These are phyloP conservation scores for Gobionotothen gibberifrons DNA, from an alignment of 2,797 vertebrate species.

Conservation along the genomic window DNA sequence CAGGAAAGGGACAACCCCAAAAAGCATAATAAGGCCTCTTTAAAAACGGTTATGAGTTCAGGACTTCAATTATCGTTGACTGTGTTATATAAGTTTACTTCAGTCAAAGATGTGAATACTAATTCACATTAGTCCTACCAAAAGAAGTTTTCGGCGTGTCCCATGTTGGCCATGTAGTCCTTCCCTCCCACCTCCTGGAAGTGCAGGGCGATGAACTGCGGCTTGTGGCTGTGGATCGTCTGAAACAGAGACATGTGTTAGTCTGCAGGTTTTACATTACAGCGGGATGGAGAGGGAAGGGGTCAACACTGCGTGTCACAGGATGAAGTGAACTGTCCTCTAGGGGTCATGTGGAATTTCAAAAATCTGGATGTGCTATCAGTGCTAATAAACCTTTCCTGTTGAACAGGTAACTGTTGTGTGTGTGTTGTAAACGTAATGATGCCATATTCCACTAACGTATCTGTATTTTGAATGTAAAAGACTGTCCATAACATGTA, in stretches of 20 bases:
- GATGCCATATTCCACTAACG: neutral
- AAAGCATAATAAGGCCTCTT: too few species aligned
- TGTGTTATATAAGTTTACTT: too few species aligned
- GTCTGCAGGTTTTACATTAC: constrained; percentile 20
- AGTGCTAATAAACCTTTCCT: neutral
- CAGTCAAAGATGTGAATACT: too few species aligned
- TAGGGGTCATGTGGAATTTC: neutral
- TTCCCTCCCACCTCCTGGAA: constrained; percentile 90
- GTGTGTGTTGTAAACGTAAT: neutral
- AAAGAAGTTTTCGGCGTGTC: constrained; percentile 82
- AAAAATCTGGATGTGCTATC: neutral
- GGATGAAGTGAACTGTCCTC: constrained; percentile 18
- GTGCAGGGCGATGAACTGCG: constrained; percentile 86
- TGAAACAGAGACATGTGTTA: constrained; percentile 52
- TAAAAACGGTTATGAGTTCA: too few species aligned
- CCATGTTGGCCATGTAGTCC: constrained; percentile 86
- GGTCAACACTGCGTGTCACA: constrained; percentile 13
- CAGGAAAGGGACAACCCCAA: too few species aligned
- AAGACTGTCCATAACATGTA: neutral
- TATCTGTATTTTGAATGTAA: too few species aligned
- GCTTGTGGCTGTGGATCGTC: constrained; percentile 80
- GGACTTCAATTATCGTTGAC: too few species aligned
- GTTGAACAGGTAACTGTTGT: constrained; percentile 8
- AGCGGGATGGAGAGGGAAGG: neutral
- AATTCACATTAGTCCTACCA: constrained; percentile 65